Evolutionary conservation across 2,888 invertebrate species (phyloP).

Genomic region (Aphrophora alni): DNA sequence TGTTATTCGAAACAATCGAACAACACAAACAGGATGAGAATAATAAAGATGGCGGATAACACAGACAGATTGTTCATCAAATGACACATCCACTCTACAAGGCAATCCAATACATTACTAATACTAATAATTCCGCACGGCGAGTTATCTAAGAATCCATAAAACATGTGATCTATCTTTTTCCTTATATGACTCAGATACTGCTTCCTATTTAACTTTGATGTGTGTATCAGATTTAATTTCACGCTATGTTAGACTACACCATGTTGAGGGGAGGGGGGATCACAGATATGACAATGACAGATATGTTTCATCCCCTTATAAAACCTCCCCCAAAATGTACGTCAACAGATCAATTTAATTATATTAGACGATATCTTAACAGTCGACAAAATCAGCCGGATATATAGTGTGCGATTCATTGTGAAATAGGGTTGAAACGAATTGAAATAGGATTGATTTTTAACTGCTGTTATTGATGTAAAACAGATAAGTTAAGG

Average conservation of each 20-base stretch:
- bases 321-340: background rate
- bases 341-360: background rate
- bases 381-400: background rate
- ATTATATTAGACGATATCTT: conserved; percentile 2
- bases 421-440: background rate
- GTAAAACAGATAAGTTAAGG: too few relatives aligned
- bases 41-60: too few relatives aligned
- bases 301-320: conserved; percentile 9
- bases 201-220: background rate
- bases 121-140: background rate
- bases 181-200: background rate
- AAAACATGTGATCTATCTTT: background rate
- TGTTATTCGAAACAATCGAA: too few relatives aligned
- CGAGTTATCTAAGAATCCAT: background rate
- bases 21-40: too few relatives aligned
- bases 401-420: background rate
- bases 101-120: background rate
- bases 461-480: too few relatives aligned
- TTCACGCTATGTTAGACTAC: background rate
- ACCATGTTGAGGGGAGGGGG: background rate
- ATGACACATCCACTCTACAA: background rate
- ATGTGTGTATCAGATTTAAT: conserved; percentile 6
- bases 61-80: too few relatives aligned
- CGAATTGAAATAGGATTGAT: background rate
- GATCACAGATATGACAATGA: conserved; percentile 4